Evolutionary conservation across 2,797 vertebrate genomes (phyloP), one percentile per base, ranked within the genome.

Genomic region (Pyrocephalus nanus): DNA sequence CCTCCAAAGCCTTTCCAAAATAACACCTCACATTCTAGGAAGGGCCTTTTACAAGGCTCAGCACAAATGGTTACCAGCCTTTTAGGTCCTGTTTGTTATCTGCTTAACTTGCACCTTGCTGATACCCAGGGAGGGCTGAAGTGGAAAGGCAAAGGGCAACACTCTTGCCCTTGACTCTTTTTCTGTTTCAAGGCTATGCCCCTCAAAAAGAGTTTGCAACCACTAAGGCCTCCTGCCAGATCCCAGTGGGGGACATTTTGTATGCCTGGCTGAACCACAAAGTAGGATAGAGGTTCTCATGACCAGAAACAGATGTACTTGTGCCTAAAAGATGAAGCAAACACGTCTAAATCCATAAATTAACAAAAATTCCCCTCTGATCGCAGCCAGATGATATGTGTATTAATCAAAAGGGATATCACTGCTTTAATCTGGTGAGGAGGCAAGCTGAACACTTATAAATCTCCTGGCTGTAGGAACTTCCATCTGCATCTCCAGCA

Each of bases 261-360:
- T 30, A 19, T 25, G 90, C 88, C 70, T 88, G 87, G 50, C 61
- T 93, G 65, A 82, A 77, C 61, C 50, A n/a, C 29, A 2, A 32
- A 76, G 69, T 27, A 58, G 51, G 29, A 42, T 29, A 72, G 79
- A 78, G 64, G 36, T 87, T 65, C 84, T 61, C 72, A 36, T 64
- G 57, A 77, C 69, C 62, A 90, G 54, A 70, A 91, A 53, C 81
- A 80, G 91, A 91, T 60, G 62, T 61, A 51, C 30, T 66, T 21
- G 0, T 76, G 65, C 65, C 72, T 55, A 60, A 92, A 90, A 30
- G 50, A 79, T 80, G 65, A 91, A 90, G 62, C 62, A 93, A 88
- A 90, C 65, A 88, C 60, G 70, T 83, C 40, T 64, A 93, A 90
- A 75, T 32, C n/a, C 55, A 88, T 54, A 91, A 83, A 90, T 96